Conservation (phyloP, 2,797 vertebrate genomes). For the Scleropages formosus region DNA sequence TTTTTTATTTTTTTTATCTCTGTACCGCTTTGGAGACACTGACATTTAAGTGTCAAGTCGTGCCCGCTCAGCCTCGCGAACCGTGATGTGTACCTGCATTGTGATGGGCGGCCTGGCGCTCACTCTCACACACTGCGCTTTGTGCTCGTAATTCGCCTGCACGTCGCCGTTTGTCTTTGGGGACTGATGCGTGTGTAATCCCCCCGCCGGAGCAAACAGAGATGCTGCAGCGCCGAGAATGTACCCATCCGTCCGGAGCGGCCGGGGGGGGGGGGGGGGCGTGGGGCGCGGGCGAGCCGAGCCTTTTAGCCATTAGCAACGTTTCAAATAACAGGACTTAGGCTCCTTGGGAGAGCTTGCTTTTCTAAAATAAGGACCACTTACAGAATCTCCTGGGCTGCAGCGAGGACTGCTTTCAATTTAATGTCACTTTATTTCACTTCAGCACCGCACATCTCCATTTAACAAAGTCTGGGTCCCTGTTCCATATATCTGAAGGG, state of each 20-base stretch:
- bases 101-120: neutral
- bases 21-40: neutral
- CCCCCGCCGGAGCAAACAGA: neutral
- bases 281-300: neutral
- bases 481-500: constrained; percentile 3
- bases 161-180: constrained; percentile 8
- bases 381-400: constrained; percentile 53
- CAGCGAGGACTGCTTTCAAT: constrained; percentile 43
- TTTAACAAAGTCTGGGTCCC: constrained; percentile 15
- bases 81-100: neutral
- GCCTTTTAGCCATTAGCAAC: constrained; percentile 38
- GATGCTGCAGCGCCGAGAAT: neutral
- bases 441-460: constrained; percentile 17
- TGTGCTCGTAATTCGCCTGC: neutral
- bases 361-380: constrained; percentile 57
- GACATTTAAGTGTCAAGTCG: neutral
- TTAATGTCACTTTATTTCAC: constrained; percentile 36
- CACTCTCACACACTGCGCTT: neutral
- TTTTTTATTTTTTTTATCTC: neutral
- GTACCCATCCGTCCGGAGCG: neutral
- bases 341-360: constrained; percentile 23
- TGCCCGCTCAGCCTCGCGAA: neutral
- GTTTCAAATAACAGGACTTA: constrained; percentile 34
- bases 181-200: neutral
- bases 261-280: neutral